phyloP scores from a whole-genome alignment of 2,113 vertebrate species.

The Bombycilla garrulus region DNA sequence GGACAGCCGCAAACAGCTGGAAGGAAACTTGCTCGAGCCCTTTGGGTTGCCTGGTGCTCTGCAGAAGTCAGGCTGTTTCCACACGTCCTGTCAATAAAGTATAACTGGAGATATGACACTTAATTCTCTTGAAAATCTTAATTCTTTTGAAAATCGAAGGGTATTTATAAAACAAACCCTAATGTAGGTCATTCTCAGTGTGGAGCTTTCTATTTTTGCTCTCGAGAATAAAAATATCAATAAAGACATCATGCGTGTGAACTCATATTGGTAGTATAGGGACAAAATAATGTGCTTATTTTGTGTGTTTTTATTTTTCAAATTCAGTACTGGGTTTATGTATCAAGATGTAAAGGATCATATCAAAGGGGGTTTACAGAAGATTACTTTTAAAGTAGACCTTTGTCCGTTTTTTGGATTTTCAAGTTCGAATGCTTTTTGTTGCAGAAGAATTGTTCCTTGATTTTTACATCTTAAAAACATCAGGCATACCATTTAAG shows the following conservation, averaged over 20 bases:
- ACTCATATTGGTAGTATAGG: not conserved
- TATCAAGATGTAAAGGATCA: not conserved
- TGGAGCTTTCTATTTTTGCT: not conserved
- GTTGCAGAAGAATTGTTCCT: not conserved
- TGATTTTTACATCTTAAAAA: not conserved
- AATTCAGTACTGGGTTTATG: not conserved
- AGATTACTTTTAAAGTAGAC: not conserved
- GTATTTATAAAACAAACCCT: not conserved
- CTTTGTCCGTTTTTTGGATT: not conserved
- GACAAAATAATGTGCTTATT: not conserved
- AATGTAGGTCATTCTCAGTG: not conserved
- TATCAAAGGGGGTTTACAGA: not conserved
- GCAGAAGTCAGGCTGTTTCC: not conserved
- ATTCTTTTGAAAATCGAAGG: not conserved
- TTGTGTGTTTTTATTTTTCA: not conserved
- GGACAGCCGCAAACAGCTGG: not conserved
- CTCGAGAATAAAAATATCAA: not conserved
- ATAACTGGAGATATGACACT: not conserved
- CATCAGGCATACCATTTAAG: not conserved
- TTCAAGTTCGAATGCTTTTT: not conserved
- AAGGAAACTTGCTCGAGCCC: not conserved
- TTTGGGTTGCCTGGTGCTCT: not conserved
- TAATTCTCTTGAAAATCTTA: not conserved
- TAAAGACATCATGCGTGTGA: not conserved
- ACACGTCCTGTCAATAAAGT: not conserved